Evolutionary conservation across 2,888 invertebrate species (phyloP).

Genomic region (Andrena hattorfiana): DNA sequence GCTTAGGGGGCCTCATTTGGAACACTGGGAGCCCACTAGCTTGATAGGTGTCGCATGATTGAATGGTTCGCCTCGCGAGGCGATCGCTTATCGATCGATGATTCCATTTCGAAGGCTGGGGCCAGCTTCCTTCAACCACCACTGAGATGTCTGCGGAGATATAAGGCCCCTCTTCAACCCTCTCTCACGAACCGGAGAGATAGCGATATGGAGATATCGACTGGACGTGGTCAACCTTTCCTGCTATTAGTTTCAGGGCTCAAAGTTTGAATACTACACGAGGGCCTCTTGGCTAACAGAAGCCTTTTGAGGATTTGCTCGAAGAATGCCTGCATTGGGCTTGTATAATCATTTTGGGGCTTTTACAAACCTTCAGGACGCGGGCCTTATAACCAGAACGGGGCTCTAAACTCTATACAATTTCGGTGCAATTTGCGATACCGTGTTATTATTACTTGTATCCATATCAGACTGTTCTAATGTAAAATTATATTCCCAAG

Average conservation of each 20-base stretch:
- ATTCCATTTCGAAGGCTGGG: constrained; percentile 74
- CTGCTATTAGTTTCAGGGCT: constrained; percentile 72
- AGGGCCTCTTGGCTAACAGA: constrained; percentile 41
- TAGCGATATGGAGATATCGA: constrained; percentile 80
- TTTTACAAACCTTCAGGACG: too few relatives aligned
- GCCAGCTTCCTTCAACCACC: constrained; percentile 65
- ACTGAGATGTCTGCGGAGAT: constrained; percentile 72
- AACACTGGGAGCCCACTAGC: constrained; percentile 72
- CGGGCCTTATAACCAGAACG: too few relatives aligned
- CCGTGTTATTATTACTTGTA: too few relatives aligned
- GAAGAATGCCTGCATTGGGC: constrained; percentile 21
- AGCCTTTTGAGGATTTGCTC: constrained; percentile 17
- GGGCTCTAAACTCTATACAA: too few relatives aligned
- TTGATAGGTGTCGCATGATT: constrained; percentile 80
- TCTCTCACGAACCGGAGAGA: constrained; percentile 66
- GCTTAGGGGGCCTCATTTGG: constrained; percentile 64
- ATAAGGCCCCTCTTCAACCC: constrained; percentile 56
- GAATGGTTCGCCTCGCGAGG: constrained; percentile 76
- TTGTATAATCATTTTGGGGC: too few relatives aligned
- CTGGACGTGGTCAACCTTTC: constrained; percentile 70
- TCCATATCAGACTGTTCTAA: too few relatives aligned
- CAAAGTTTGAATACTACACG: constrained; percentile 42
- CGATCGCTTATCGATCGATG: constrained; percentile 80
- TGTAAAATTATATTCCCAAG: too few relatives aligned
- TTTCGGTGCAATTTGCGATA: too few relatives aligned